These are phyloP conservation scores for Bilobella aurantiaca DNA, from an alignment of 1,140 invertebrate genomes.

Conservation along the genomic window DNA sequence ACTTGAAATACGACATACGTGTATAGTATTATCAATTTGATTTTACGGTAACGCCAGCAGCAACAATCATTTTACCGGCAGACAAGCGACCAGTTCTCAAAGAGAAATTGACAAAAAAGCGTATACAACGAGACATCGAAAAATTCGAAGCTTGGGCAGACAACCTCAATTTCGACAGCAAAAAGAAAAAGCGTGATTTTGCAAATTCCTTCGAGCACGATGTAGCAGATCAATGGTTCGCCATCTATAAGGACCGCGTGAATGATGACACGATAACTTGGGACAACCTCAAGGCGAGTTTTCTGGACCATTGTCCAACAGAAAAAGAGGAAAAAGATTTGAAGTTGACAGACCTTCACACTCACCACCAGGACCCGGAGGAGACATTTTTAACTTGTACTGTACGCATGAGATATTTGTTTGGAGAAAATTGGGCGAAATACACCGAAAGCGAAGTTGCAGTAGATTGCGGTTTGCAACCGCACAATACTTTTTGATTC, in stretches of 20 bases:
- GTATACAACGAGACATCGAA: not conserved
- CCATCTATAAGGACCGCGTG: not conserved
- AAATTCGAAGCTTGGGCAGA: no score
- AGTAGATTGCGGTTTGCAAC: no score
- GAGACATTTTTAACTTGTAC: not conserved
- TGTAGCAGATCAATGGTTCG: not conserved
- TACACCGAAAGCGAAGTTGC: not conserved
- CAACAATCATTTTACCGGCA: no score
- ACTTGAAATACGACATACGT: no score
- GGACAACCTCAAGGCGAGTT: not conserved
- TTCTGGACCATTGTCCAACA: not conserved
- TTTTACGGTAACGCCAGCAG: no score
- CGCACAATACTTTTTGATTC: no score
- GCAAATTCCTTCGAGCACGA: not conserved
- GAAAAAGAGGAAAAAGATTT: not conserved
- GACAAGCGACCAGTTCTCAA: no score
- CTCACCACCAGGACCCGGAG: not conserved
- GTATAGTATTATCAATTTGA: no score
- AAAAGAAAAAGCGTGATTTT: not conserved
- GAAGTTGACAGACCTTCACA: not conserved
- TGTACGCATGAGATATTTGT: not conserved
- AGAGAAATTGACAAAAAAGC: no score
- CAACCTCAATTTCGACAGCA: not conserved
- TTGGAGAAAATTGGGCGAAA: not conserved
- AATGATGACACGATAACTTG: not conserved